Conservation (phyloP, 2,888 invertebrate species). For the Lissonota sp. region DNA sequence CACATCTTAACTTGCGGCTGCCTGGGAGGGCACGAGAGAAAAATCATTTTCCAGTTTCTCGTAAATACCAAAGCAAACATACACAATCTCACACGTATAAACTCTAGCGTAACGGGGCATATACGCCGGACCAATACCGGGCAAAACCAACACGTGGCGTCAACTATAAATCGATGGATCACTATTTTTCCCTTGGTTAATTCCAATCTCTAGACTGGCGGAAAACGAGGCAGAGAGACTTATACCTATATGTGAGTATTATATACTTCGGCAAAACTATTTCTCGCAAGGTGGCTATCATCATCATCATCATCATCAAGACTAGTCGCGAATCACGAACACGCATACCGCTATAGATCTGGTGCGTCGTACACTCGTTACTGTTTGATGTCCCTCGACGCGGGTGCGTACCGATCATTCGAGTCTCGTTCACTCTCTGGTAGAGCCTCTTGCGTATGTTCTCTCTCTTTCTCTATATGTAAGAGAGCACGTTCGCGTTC, state of each 20-base stretch:
- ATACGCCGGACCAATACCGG: not conserved
- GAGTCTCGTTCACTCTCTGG: conserved; percentile 42
- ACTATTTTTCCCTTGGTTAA: conserved; percentile 48
- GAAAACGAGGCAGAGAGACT: too few species aligned
- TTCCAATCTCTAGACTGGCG: conserved; percentile 8
- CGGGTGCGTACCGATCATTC: conserved; percentile 69
- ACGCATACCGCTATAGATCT: conserved; percentile 59
- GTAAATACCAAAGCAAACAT: conserved; percentile 5
- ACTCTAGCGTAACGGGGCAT: not conserved
- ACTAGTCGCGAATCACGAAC: conserved; percentile 31
- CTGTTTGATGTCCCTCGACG: conserved; percentile 55
- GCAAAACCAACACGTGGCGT: conserved; percentile 44
- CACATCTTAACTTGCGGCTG: conserved; percentile 23
- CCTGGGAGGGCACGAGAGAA: conserved; percentile 34
- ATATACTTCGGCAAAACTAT: conserved; percentile 1
- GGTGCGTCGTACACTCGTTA: conserved; percentile 65
- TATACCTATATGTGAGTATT: too few species aligned
- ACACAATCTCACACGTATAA: not conserved
- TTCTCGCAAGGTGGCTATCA: conserved; percentile 39
- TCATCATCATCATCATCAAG: conserved; percentile 32
- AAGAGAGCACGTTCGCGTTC: conserved; percentile 53
- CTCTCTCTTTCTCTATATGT: not conserved
- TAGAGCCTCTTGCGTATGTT: not conserved
- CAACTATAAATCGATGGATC: conserved; percentile 61
- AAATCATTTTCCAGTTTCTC: conserved; percentile 46